Base-by-base conservation (phyloP, 2,888 invertebrate genomes). In the Pocota personata region DNA sequence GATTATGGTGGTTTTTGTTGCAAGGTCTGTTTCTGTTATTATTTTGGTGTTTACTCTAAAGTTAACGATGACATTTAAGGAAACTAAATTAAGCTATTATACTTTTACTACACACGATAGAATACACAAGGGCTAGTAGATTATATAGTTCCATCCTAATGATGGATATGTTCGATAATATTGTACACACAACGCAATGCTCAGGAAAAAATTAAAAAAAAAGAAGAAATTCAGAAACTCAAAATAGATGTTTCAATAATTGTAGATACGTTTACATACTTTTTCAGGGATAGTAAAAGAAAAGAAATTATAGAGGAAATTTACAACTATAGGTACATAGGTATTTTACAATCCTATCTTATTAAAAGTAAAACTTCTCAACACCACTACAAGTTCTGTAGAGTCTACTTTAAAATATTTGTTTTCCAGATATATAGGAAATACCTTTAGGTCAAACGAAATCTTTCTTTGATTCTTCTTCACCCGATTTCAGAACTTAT, bases 401-500 rank as follows among this genome's bases (percentile, higher is more conserved):
- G 67, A 64, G 16, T 73, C 72, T 67, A 83, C 73, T n/a, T n/a
- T 46, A 19, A 57, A 27, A 16, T 40, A 8, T n/a, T 43, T 19
- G 50, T 1, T 21, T 50, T 43, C 60, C 60, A 48, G 8, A 12
- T 19, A 14, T 32, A 14, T 8, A 8, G 46, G 12, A 46, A 50
- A 55, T 78, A 87, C 82, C 87, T 87, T 87, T 78, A 82, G 60
- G 76, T 82, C 82, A 57, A 87, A 87, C 7, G 87, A 82, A 50
- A 87, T 87, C 82, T 82, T 87, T 82, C 82, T 78, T 78, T 82
- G 69, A 64, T 87, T 82, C 64, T 75, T 82, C 64, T 87, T 82
- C 82, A 78, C 78, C 78, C 78, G 84, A 72, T 76, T 80, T 84
- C 84, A 92, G 90, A 91, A 92, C 89, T 92, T 92, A 89, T 91